These are phyloP conservation scores for Montipora cactus DNA, from an alignment of 64 coral and sea anemone genomes.

Conservation along the genomic window DNA sequence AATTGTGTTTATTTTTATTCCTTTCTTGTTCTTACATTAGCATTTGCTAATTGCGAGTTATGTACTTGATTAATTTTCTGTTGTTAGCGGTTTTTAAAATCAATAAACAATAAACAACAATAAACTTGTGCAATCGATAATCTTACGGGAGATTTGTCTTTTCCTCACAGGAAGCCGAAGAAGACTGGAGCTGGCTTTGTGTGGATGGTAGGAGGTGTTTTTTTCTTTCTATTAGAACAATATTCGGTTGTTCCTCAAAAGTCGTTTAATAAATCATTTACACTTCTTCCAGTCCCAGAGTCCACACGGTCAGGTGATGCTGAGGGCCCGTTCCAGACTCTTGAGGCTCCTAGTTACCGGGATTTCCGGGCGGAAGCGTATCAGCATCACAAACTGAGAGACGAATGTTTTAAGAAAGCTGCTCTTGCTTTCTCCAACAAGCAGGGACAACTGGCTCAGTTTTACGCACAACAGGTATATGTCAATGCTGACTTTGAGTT, in stretches of 20 bases:
- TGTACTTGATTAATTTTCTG: no score
- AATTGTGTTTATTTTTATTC: no score
- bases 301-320: background rate
- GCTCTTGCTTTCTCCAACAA: constrained; percentile 87
- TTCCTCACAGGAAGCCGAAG: background rate
- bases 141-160: background rate
- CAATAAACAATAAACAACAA: no score
- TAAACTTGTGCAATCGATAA: background rate
- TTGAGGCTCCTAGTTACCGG: constrained; percentile 74
- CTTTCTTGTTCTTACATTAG: no score
- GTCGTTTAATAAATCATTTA: background rate
- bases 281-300: background rate
- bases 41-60: no score
- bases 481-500: background rate
- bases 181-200: constrained; percentile 65
- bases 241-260: no score
- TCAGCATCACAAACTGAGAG: constrained; percentile 70
- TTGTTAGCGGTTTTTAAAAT: no score
- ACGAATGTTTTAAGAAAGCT: constrained; percentile 91
- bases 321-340: constrained; percentile 53
- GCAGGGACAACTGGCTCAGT: constrained; percentile 79
- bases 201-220: background rate
- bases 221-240: no score
- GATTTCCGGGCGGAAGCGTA: constrained; percentile 86
- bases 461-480: constrained; percentile 88